These are phyloP conservation scores for Bibio marci DNA, from an alignment of 2,888 invertebrate species.

Conservation along the genomic window DNA sequence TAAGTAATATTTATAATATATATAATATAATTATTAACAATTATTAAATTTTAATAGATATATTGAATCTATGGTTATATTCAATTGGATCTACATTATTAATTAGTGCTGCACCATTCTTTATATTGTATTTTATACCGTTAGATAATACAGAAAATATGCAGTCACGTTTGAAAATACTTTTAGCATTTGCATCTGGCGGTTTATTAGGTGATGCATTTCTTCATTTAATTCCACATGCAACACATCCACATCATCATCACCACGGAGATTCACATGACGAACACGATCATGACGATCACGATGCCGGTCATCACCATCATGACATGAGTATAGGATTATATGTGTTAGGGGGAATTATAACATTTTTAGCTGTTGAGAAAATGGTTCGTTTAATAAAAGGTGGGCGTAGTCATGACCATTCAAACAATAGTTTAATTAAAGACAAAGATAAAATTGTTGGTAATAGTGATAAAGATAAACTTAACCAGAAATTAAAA, in stretches of 20 bases:
- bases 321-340: conserved; percentile 85
- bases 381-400: conserved; percentile 79
- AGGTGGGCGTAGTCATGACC: conserved; percentile 56
- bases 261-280: conserved; percentile 19
- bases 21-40: background rate
- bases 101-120: conserved; percentile 88
- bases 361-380: conserved; percentile 83
- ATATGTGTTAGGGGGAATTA: conserved; percentile 86
- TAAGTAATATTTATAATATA: background rate
- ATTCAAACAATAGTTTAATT: no score
- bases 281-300: conserved; percentile 32
- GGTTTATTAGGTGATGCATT: conserved; percentile 97
- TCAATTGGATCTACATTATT: conserved; percentile 81
- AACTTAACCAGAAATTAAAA: conserved; percentile 7
- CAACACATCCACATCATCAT: conserved; percentile 43
- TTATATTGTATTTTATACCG: conserved; percentile 85
- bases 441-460: no score
- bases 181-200: conserved; percentile 86
- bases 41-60: conserved; percentile 7
- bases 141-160: conserved; percentile 72
- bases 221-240: conserved; percentile 95
- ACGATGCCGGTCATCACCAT: conserved; percentile 32
- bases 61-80: conserved; percentile 47
- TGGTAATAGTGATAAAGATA: conserved; percentile 6
- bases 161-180: conserved; percentile 72